Evolutionary conservation across 2,113 vertebrate species (phyloP), one percentile per base, ranked within the genome.

Genomic region (Hipposideros armiger): DNA sequence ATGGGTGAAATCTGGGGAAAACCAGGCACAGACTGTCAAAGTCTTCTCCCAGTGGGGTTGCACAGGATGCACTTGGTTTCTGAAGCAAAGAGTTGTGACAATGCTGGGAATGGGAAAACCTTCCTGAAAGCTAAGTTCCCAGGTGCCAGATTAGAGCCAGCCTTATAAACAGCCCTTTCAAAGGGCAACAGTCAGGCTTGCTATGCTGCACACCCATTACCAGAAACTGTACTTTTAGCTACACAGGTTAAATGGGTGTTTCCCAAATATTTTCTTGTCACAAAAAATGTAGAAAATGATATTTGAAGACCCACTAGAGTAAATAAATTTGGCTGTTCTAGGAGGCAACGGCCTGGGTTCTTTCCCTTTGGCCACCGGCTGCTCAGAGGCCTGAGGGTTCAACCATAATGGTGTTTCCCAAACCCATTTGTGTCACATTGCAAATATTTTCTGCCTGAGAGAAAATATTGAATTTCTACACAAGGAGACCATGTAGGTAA

Each of bases 331-430:
- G 17, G 15, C 64, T 91, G 5, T 62, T 69, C 28, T 4, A 66
- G 24, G 89, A 70, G 22, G 3, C 22, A 73, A 22, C 4, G 22
- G 1, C 24, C 15, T 54, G 7, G n/a, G 16, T 13, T 30, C 3
- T 7, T 58, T 87, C 64, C 1, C 20, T 14, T 42, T 69, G 58
- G 24, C 24, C 7, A n/a, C 28, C 54, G 74, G 40, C n/a, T 58
- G 5, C 28, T 74, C 11, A 24, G 28, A 40, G 69, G 8, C 9
- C 36, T 54, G 7, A 45, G 26, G 16, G n/a, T 32, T 13, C 0
- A 4, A 28, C 7, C 7, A 26, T 19, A 52, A 32, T n/a, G 14
- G 28, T 19, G 32, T 7, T 56, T 2, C 1, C 0, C 0, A 69
- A 62, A 90, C 76, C n/a, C 54, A 77, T n/a, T 58, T 32, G 30